These are phyloP conservation scores for Chaetops frenatus DNA, from an alignment of 2,113 vertebrate genomes.

Conservation along the genomic window DNA sequence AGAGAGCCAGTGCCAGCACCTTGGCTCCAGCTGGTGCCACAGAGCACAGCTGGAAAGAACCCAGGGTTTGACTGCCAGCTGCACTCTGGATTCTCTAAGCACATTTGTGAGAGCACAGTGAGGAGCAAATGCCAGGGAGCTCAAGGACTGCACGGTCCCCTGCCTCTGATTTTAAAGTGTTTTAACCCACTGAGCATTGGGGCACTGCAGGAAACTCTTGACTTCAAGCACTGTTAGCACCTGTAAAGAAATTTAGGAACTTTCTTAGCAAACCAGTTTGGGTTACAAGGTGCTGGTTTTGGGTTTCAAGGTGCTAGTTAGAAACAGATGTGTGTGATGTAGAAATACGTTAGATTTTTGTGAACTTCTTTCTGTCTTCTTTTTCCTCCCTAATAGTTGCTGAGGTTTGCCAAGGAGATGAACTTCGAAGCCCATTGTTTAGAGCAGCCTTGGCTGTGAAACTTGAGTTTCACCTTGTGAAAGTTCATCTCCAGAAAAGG, in stretches of 20 bases:
- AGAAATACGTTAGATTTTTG: background rate
- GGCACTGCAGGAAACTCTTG: background rate
- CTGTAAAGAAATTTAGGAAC: background rate
- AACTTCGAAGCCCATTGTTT: background rate
- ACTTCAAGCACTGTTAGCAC: background rate
- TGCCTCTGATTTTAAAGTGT: background rate
- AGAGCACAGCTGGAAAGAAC: background rate
- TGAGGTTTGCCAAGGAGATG: background rate
- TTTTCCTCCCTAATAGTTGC: background rate
- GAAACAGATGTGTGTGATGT: background rate
- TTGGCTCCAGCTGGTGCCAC: background rate
- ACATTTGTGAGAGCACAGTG: background rate
- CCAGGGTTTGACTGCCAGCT: background rate
- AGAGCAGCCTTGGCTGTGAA: slow-evolving; percentile 7
- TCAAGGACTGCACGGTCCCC: background rate
- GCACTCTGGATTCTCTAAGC: background rate
- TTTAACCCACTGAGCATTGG: background rate
- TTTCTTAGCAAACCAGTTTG: background rate
- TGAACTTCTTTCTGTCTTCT: background rate
- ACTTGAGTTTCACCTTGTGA: background rate
- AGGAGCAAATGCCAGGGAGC: background rate
- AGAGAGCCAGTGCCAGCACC: background rate
- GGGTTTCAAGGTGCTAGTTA: background rate
- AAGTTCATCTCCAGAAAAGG: background rate
- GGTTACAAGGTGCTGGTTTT: background rate